A percentile compares a stretch with the other conserved stretches of the same genome.
Conservation (phyloP, 2,888 invertebrate species). For the Phanerotoma sp. region DNA sequence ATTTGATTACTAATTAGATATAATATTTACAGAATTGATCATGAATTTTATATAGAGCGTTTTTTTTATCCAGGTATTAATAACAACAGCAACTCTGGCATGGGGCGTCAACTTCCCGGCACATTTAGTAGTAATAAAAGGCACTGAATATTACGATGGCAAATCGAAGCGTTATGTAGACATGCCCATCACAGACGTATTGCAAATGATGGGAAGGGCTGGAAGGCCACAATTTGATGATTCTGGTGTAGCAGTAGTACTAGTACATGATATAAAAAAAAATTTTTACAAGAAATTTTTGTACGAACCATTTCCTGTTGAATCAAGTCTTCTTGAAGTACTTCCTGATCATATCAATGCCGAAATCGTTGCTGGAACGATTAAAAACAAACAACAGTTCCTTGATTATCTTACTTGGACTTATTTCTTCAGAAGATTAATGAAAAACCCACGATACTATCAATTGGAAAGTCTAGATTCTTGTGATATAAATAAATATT, state of each 20-base stretch:
- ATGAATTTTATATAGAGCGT: neutral
- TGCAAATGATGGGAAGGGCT: slow-evolving; percentile 99
- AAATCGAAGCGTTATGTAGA: slow-evolving; percentile 96
- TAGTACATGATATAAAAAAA: slow-evolving; percentile 96
- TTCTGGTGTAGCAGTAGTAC: slow-evolving; percentile 82
- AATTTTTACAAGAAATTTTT: slow-evolving; percentile 99
- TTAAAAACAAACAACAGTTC: slow-evolving; percentile 88
- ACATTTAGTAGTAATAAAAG: slow-evolving; percentile 96
- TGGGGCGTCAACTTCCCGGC: slow-evolving; percentile 99
- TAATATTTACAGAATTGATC: neutral
- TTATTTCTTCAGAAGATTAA: slow-evolving; percentile 89
- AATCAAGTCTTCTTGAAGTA: slow-evolving; percentile 88
- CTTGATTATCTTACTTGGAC: slow-evolving; percentile 99
- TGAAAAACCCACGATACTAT: slow-evolving; percentile 93
- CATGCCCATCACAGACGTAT: slow-evolving; percentile 98
- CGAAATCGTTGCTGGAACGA: slow-evolving; percentile 93
- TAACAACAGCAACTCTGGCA: slow-evolving; percentile 96
- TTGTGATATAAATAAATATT: slow-evolving; percentile 69
- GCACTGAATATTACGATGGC: slow-evolving; percentile 98
- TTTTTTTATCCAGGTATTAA: slow-evolving; percentile 79
- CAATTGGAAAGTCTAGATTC: slow-evolving; percentile 73
- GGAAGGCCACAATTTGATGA: slow-evolving; percentile 97
- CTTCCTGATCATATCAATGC: slow-evolving; percentile 97
- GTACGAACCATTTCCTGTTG: slow-evolving; percentile 99
- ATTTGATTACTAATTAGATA: neutral